Evolutionary conservation across 2,797 vertebrate genomes (phyloP), one percentile per base, ranked within the genome.

Genomic region (Peromyscus nudipes): DNA sequence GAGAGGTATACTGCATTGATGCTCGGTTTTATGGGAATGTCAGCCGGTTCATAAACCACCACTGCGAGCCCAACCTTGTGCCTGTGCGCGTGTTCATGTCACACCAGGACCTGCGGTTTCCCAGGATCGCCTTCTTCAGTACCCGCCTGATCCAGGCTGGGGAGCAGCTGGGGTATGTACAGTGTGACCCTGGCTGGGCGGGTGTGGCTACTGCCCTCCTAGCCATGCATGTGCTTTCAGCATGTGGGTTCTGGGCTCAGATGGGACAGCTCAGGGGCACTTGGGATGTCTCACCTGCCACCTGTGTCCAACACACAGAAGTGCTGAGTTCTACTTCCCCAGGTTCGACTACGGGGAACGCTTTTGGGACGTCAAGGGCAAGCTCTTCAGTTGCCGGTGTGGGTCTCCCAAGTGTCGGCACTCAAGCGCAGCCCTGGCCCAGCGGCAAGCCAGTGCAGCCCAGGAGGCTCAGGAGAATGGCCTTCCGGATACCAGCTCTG

Each of bases 31-130:
- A 99, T 40, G 99, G 99, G 92, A 99, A 99, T 98, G 99, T 99
- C 98, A 99, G 99, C 98, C 99, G 99, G 97, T 99, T 99, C 98
- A 99, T 99, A 92, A 99, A 99, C 99, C 99, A 99, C 99, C 99
- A 99, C 98, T 99, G 99, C 6, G 99, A 99, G 98, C 99, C 99
- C 97, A 99, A 99, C 99, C 98, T 99, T 97, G 99, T 99, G 81
- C 99, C 99, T 0, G 99, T 99, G 97, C 99, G 99, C 0, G 99
- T 99, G 55, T 99, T 99, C 99, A 99, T 99, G 94, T 99, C 99
- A 0, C 99, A 99, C 98, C 99, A 99, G 99, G 99, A 99, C 99
- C 99, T 99, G 57, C 99, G 99, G n/a, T 99, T 99, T 95, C 99
- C 99, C 89, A 98, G 99, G 96, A 99, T 99, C 1, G 99, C 99